phyloP scores from a whole-genome alignment of 2,888 invertebrate genomes.

The Platycheirus albimanus region DNA sequence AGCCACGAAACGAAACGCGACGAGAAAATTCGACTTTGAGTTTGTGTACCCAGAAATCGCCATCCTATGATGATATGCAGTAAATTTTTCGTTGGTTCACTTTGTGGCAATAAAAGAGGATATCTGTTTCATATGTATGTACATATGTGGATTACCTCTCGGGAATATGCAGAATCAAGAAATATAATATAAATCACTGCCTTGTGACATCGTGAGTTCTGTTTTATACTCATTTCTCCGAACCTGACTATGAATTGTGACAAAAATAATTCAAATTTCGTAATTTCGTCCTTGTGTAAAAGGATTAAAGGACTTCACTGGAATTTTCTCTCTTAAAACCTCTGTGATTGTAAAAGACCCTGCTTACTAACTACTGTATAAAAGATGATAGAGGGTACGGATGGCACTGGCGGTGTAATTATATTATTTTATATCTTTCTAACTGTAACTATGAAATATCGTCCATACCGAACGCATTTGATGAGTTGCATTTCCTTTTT shows the following conservation, averaged over 20 bases:
- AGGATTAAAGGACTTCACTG: slow-evolving; percentile 6
- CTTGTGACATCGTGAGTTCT: slow-evolving; percentile 27
- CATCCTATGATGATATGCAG: not conserved
- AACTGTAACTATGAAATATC: slow-evolving; percentile 47
- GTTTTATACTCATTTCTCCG: slow-evolving; percentile 5
- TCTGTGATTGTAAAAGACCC: slow-evolving; percentile 1
- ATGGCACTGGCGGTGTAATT: not conserved
- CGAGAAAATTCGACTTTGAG: not conserved
- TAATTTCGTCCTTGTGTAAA: not conserved
- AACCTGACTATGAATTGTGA: slow-evolving; percentile 23
- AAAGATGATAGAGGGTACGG: not conserved
- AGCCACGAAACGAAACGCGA: no score
- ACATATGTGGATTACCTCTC: slow-evolving; percentile 12
- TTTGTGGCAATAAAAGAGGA: slow-evolving; percentile 22
- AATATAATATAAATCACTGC: slow-evolving; percentile 24
- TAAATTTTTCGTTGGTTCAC: not conserved
- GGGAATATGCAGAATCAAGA: slow-evolving; percentile 6
- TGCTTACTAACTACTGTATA: no score
- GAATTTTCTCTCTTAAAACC: not conserved
- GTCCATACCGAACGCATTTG: slow-evolving; percentile 40
- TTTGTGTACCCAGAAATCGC: not conserved
- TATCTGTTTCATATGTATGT: slow-evolving; percentile 27
- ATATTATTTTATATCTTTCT: slow-evolving; percentile 22
- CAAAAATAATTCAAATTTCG: slow-evolving; percentile 18
- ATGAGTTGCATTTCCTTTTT: slow-evolving; percentile 37